Conservation (phyloP, 2,797 vertebrate genomes). For the Taenioides sp. region DNA sequence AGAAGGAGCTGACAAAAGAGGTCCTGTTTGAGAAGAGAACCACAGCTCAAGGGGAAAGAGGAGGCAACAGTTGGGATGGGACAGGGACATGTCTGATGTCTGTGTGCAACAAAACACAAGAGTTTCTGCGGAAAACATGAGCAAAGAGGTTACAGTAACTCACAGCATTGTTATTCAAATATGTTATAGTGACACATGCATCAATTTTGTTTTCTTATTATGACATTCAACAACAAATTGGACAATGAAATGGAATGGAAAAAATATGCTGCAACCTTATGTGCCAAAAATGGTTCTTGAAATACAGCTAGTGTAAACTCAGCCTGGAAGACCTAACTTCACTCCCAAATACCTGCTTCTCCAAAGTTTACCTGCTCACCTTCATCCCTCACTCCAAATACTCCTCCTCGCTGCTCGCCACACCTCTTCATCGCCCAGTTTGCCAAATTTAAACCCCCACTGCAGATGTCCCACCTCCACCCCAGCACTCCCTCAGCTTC, state of each 20-base stretch:
- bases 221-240: background rate
- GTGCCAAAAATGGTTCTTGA: background rate
- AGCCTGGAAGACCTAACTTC: no score
- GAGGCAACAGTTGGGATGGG: conserved; percentile 41
- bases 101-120: conserved; percentile 28
- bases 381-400: no score
- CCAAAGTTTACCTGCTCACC: no score
- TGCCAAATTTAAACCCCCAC: no score
- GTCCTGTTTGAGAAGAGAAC: conserved; percentile 54
- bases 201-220: background rate
- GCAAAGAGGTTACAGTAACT: conserved; percentile 16
- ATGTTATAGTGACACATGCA: background rate
- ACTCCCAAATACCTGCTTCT: no score
- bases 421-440: no score
- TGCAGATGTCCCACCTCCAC: no score
- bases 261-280: background rate
- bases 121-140: conserved; percentile 20
- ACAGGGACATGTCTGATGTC: conserved; percentile 12
- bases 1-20: conserved; percentile 55
- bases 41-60: conserved; percentile 37
- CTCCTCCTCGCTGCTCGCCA: no score
- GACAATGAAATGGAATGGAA: no score
- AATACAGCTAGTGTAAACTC: no score
- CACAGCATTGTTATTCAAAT: background rate
- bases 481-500: no score